These are phyloP conservation scores for Poecilia velifera DNA, from an alignment of 2,797 vertebrate genomes.

Conservation along the genomic window DNA sequence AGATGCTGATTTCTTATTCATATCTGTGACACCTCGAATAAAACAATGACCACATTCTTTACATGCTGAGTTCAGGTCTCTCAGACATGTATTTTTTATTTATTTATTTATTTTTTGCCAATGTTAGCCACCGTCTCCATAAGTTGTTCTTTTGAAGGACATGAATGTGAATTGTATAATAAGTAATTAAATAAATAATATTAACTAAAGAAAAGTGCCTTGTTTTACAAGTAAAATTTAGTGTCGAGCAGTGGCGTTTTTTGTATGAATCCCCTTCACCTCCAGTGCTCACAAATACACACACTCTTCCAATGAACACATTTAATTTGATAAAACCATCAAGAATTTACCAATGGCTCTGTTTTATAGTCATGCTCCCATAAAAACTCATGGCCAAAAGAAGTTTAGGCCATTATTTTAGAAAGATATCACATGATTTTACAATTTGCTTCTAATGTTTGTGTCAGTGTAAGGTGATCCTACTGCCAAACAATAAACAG, in stretches of 20 bases:
- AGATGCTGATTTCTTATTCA: slow-evolving; percentile 69
- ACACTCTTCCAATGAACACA: not conserved
- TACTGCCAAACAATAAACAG: not conserved
- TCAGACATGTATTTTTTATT: not conserved
- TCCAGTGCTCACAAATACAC: not conserved
- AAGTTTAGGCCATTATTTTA: too few relatives aligned
- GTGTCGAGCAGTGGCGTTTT: not conserved
- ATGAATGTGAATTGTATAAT: not conserved
- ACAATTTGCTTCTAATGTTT: not conserved
- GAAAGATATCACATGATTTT: not conserved
- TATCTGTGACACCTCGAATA: slow-evolving; percentile 65
- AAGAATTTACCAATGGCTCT: not conserved
- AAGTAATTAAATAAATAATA: not conserved
- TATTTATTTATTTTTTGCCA: not conserved
- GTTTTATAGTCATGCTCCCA: not conserved
- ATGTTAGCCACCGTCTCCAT: slow-evolving; percentile 5
- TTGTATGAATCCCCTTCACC: not conserved
- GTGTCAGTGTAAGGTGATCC: not conserved
- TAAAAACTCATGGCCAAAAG: not conserved
- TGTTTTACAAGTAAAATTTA: not conserved
- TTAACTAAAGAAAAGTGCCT: not conserved
- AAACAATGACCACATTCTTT: slow-evolving; percentile 54
- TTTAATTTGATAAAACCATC: not conserved
- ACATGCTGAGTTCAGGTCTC: slow-evolving; percentile 27
- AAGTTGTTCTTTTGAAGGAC: not conserved